Conservation (phyloP, 1,140 invertebrate species). For the Pseudomyrmex dendroicus region DNA sequence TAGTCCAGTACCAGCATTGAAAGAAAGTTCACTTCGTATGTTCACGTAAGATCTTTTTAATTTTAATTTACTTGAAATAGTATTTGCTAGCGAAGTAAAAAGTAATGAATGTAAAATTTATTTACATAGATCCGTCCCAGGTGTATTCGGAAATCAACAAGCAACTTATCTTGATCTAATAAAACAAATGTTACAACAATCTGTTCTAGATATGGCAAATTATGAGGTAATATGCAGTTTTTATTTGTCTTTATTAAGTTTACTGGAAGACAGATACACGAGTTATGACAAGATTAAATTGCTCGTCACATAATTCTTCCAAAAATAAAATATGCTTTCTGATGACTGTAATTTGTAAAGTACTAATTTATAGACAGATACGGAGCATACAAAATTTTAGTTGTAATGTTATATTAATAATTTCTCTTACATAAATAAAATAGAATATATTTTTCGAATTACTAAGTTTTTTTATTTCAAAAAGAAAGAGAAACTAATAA, state of each 20-base stretch:
- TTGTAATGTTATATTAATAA: neutral
- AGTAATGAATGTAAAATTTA: neutral
- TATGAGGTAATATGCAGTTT: conserved; percentile 86
- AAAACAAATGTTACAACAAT: conserved; percentile 96
- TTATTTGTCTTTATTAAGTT: conserved; percentile 9
- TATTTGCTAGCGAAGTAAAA: neutral
- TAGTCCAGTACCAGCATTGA: conserved; percentile 91
- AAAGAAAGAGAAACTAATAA: conserved; percentile 4
- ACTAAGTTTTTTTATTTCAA: conserved; percentile 9
- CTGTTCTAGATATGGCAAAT: conserved; percentile 89
- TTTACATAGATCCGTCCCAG: conserved; percentile 92
- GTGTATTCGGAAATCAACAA: conserved; percentile 98
- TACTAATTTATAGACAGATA: conserved; percentile 84
- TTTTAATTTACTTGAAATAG: neutral
- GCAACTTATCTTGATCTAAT: conserved; percentile 96
- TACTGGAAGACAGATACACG: conserved; percentile 81
- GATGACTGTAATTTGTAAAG: conserved; percentile 85
- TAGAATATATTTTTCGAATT: conserved; percentile 5
- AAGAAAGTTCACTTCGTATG: conserved; percentile 97
- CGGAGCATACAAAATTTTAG: conserved; percentile 78
- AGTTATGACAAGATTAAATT: conserved; percentile 65
- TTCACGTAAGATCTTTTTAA: conserved; percentile 90
- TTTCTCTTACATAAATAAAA: neutral
- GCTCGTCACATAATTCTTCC: conserved; percentile 79
- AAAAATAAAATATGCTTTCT: conserved; percentile 79